phyloP scores from a whole-genome alignment of 2,113 vertebrate genomes.

The Phyllostomus hastatus region DNA sequence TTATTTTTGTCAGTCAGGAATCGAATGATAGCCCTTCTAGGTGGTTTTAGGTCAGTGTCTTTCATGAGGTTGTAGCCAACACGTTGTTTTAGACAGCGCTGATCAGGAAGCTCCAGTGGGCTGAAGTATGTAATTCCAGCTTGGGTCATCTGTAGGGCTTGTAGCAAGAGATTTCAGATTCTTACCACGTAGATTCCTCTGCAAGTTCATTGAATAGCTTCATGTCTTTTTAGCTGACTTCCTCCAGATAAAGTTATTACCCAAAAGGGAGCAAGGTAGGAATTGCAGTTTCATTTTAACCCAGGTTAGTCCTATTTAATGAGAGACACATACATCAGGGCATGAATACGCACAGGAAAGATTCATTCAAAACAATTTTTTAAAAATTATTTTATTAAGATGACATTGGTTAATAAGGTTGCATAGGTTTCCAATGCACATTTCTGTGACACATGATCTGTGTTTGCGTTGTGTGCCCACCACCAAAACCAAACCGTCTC shows the following conservation, averaged over 20 bases:
- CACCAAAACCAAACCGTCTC: background rate
- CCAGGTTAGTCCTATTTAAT: background rate
- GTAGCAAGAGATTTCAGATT: background rate
- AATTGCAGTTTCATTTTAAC: background rate
- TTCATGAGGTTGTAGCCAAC: background rate
- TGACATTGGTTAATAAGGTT: background rate
- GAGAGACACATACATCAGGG: background rate
- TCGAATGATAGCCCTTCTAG: background rate
- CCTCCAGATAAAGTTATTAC: background rate
- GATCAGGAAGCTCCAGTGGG: background rate
- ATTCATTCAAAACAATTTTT: background rate
- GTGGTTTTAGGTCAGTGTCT: background rate
- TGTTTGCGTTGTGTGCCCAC: background rate
- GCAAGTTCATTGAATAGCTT: background rate
- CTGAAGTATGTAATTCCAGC: background rate
- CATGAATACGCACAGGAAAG: background rate
- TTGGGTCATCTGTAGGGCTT: background rate
- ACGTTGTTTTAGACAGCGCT: background rate
- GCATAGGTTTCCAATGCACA: background rate
- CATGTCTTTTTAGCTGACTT: background rate
- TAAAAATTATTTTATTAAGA: no score
- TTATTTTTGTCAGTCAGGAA: background rate
- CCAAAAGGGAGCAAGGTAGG: background rate
- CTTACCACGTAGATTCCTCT: background rate
- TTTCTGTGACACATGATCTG: background rate